phyloP scores from a whole-genome alignment of 2,888 invertebrate species.

The Chorisops tibialis region DNA sequence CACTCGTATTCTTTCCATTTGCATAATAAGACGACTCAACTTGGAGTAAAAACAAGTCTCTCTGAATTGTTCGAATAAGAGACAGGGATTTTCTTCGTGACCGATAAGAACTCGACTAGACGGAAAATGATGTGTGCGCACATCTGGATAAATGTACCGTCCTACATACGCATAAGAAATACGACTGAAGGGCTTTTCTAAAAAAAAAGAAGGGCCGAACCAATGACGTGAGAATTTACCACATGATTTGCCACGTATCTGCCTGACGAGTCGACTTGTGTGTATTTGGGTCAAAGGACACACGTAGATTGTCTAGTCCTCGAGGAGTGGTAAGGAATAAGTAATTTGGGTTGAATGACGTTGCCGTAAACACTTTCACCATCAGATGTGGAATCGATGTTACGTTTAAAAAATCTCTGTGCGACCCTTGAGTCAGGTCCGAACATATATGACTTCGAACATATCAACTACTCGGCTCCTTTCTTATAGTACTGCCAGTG shows the following conservation, averaged over 20 bases:
- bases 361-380: neutral
- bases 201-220: slow-evolving; percentile 8
- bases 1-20: slow-evolving; percentile 10
- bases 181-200: neutral
- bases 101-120: slow-evolving; percentile 13
- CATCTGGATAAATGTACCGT: slow-evolving; percentile 1
- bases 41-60: neutral
- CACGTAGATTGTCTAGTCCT: slow-evolving; percentile 26
- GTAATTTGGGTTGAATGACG: slow-evolving; percentile 21
- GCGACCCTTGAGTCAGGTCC: neutral
- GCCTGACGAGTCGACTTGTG: slow-evolving; percentile 7
- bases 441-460: neutral
- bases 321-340: slow-evolving; percentile 19
- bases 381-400: slow-evolving; percentile 17
- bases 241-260: slow-evolving; percentile 26
- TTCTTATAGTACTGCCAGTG: neutral
- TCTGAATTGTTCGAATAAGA: neutral
- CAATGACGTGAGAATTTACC: slow-evolving; percentile 24
- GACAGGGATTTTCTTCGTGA: neutral
- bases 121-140: slow-evolving; percentile 1
- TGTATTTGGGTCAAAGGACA: slow-evolving; percentile 23
- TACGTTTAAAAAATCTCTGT: neutral
- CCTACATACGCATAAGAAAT: neutral
- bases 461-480: slow-evolving; percentile 5
- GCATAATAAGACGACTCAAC: slow-evolving; percentile 7